Evolutionary conservation across 2,113 vertebrate genomes (phyloP), one percentile per base, ranked within the genome.

Genomic region (Bos indicus): DNA sequence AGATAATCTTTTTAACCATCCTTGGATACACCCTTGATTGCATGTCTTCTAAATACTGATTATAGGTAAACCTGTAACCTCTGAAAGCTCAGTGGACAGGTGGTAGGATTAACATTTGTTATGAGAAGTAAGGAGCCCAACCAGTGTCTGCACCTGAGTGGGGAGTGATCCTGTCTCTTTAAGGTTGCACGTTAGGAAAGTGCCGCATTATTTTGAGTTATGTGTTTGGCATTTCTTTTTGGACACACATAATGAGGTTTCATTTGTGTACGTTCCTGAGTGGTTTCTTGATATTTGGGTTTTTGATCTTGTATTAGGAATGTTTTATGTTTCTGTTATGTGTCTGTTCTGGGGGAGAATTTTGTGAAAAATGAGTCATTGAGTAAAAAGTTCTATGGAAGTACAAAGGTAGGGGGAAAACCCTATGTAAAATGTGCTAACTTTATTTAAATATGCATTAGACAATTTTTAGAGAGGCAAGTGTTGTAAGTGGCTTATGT

Each of bases 21-120:
- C 89, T 92, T 96, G 83, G 51, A 13, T 90, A 91, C 62, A 52
- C 64, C 36, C 26, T 91, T 94, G 82, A 90, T 54, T 98, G 30
- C 59, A n/a, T 87, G 84, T 80, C 54, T 95, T 28, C 46, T 87
- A 57, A 81, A 90, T 90, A 92, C 62, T 84, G 52, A 80, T 90
- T 96, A 74, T 90, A 74, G 62, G 36, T 90, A 95, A 83, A 84
- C 62, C 25, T 40, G 28, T 77, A 87, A 57, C 57, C 40, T 94
- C 51, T 96, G 88, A 56, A 86, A 98, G 54, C 43, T 85, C 96
- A 88, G 48, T 91, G 74, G 60, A 40, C 13, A 82, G 87, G 59
- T 97, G 77, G 57, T 78, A 96, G 87, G 43, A 89, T 89, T 94
- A 89, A 74, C 40, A 83, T 46, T 90, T 88, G 56, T 86, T 94